These are phyloP conservation scores for Elephantulus edwardii DNA, from an alignment of 2,113 vertebrate genomes.

Conservation along the genomic window DNA sequence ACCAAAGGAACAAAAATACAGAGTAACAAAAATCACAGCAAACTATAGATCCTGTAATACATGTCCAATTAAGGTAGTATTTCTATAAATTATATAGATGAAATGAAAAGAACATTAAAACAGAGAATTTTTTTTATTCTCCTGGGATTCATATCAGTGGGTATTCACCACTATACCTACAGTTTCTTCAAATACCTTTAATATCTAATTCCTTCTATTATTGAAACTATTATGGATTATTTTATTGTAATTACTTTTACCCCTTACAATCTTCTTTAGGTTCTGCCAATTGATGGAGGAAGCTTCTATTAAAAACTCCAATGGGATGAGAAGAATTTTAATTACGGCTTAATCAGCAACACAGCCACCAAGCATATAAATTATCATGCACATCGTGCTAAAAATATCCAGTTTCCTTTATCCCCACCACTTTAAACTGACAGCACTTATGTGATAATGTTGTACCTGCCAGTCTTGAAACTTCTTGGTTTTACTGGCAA, in stretches of 20 bases:
- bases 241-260: conserved; percentile 88
- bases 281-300: conserved; percentile 91
- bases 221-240: conserved; percentile 88
- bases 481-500: conserved; percentile 89
- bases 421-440: conserved; percentile 93
- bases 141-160: conserved; percentile 84
- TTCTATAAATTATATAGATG: conserved; percentile 78
- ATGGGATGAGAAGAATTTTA: conserved; percentile 95
- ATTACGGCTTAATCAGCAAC: conserved; percentile 99
- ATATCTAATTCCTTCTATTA: conserved; percentile 91
- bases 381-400: conserved; percentile 99
- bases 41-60: conserved; percentile 75
- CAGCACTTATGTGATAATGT: conserved; percentile 96
- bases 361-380: conserved; percentile 99
- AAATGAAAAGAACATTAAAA: conserved; percentile 86
- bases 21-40: conserved; percentile 75
- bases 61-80: conserved; percentile 67
- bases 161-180: conserved; percentile 89
- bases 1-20: conserved; percentile 74
- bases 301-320: conserved; percentile 91
- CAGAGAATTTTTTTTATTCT: conserved; percentile 78
- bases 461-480: conserved; percentile 92
- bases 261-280: conserved; percentile 86
- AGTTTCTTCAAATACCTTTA: conserved; percentile 91
- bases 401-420: conserved; percentile 96